Evolutionary conservation across 2,113 vertebrate species (phyloP), one percentile per base, ranked within the genome.

Genomic region (Amblyopsis rosae): DNA sequence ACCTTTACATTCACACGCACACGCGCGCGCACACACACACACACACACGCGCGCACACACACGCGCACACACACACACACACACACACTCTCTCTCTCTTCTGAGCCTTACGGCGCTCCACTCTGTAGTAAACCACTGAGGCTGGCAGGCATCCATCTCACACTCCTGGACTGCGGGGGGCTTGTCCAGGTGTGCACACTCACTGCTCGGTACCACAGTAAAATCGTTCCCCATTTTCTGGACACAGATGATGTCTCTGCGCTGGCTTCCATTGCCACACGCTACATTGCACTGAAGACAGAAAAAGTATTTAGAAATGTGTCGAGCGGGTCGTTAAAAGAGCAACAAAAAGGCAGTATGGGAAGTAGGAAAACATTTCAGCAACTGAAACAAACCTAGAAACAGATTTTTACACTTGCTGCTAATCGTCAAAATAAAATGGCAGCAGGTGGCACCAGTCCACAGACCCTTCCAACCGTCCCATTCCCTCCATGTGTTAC

Each of bases 231-330:
- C 95, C 61, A 74, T 81, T 67, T 93, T 95, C 82, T 89, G 87
- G 63, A 97, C 87, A 45, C 96, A 97, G 79, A 97, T 92, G 45
- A 95, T 60, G 53, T 97, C 94, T 12, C 95, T 87, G 0, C 94
- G 90, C 88, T 95, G 96, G 0, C 91, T 93, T 75, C 95, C 96
- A 0, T 92, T 89, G 10, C 94, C 95, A 33, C 83, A 89, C 0
- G 3, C 72, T 32, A 79, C 76, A 10, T 83, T 84, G 32, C 82
- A 88, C 85, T 87, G 62, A 1, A 62, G 54, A 57, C 64, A 35
- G 26, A 68, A 33, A 0, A 15, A 56, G 54, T 17, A 19, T 56
- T 8, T 12, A 54, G 3, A 53, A 53, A 54, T 15, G 13, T 19
- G 19, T 17, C 10, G 9, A 56, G 54, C n/a, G 2, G 1, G 6